Conservation (phyloP, 2,113 vertebrate genomes). For the Spea multiplicata region DNA sequence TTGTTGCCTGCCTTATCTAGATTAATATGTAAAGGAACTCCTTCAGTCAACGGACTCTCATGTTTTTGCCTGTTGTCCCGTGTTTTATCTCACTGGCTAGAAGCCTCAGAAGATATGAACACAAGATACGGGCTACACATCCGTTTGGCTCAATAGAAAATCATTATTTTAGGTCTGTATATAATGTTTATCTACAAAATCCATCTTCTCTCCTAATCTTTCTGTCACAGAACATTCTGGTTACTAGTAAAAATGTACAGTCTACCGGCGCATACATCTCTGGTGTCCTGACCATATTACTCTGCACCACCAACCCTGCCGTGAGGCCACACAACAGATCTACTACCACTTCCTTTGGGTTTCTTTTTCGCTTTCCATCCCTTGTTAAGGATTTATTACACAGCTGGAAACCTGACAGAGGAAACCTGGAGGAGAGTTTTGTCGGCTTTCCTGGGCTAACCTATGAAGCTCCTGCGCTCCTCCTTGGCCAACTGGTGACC, state of each 20-base stretch:
- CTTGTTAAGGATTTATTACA: too few relatives aligned
- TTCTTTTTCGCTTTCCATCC: too few relatives aligned
- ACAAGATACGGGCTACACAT: constrained; percentile 23
- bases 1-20: constrained; percentile 35
- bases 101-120: constrained; percentile 32
- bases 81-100: constrained; percentile 32
- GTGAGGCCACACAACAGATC: too few relatives aligned
- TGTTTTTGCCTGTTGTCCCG: constrained; percentile 40
- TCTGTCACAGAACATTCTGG: too few relatives aligned
- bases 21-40: constrained; percentile 43
- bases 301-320: too few relatives aligned
- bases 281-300: too few relatives aligned
- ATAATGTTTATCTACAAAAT: background rate
- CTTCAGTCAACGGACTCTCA: constrained; percentile 47
- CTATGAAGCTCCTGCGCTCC: accelerated
- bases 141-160: constrained; percentile 9
- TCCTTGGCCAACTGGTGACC: accelerated
- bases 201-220: background rate
- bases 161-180: constrained; percentile 14
- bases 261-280: too few relatives aligned
- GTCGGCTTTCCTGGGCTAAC: constrained; percentile 19
- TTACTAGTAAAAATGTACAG: too few relatives aligned
- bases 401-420: too few relatives aligned
- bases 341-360: too few relatives aligned
- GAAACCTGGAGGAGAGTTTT: too few relatives aligned